A percentile compares a stretch with the other conserved stretches of the same genome.
Evolutionary conservation across 1,140 invertebrate species (phyloP).

Genomic region (Trichomalopsis sarcophagae): DNA sequence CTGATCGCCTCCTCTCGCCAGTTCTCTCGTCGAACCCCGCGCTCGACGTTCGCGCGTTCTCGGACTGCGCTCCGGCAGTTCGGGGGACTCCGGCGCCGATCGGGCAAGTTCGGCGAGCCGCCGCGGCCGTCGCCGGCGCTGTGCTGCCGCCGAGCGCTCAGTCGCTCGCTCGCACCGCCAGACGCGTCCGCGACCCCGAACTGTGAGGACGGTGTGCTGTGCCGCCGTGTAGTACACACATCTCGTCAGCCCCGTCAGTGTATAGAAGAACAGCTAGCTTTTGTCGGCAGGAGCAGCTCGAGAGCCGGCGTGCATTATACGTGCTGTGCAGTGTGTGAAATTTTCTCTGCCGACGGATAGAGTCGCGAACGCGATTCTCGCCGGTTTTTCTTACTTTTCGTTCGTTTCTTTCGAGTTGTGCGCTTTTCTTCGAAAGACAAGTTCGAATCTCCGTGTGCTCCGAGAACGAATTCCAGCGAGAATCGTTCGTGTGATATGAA

Average conservation of each 20-base stretch:
- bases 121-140: conserved; percentile 58
- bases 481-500: not conserved
- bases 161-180: conserved; percentile 62
- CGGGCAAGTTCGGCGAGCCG: conserved; percentile 15
- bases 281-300: not conserved
- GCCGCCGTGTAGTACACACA: not conserved
- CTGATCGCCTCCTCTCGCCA: not conserved
- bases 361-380: not conserved
- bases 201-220: conserved; percentile 48
- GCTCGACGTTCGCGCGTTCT: not conserved
- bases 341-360: not conserved
- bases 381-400: not conserved
- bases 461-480: no score
- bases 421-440: not conserved
- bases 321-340: conserved; percentile 11
- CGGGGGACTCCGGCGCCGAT: not conserved
- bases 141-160: conserved; percentile 65
- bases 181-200: conserved; percentile 72
- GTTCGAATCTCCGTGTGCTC: no score
- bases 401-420: not conserved
- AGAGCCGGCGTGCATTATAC: not conserved
- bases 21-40: conserved; percentile 6
- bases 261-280: no score
- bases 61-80: not conserved
- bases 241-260: not conserved